Conservation (phyloP, 2,113 vertebrate species). For the Zonotrichia leucophrys region DNA sequence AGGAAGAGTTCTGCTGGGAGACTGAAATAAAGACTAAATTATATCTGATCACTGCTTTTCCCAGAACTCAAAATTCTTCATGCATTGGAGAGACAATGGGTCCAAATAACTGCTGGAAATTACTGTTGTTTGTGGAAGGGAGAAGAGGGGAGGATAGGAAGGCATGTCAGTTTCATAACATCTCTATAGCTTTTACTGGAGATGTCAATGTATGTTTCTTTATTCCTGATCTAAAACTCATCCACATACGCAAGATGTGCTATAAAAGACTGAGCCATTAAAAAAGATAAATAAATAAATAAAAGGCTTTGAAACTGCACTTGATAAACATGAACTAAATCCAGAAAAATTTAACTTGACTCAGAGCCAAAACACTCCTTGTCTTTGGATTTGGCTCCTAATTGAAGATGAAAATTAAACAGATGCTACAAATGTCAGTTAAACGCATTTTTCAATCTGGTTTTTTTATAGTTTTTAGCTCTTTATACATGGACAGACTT, state of each 20-base stretch:
- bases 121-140: neutral
- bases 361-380: slow-evolving; percentile 27
- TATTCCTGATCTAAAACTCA: neutral
- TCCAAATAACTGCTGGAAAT: neutral
- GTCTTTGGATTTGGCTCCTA: slow-evolving; percentile 36
- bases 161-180: neutral
- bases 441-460: slow-evolving; percentile 15
- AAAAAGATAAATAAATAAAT: neutral
- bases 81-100: neutral
- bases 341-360: slow-evolving; percentile 34
- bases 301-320: neutral
- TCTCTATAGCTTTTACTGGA: neutral
- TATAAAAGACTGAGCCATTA: neutral
- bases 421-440: slow-evolving; percentile 50
- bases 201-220: neutral
- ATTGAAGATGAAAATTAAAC: slow-evolving; percentile 52
- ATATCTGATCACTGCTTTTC: neutral
- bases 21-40: neutral
- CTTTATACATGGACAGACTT: neutral
- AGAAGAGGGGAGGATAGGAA: neutral
- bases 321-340: slow-evolving; percentile 34
- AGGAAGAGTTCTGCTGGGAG: neutral
- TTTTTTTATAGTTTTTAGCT: slow-evolving; percentile 40
- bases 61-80: neutral
- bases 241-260: neutral